Percentiles rank a stretch among this genome's conserved stretches.
phyloP scores from a whole-genome alignment of 2,113 vertebrate species.

The Dolichallabes microphthalmus region DNA sequence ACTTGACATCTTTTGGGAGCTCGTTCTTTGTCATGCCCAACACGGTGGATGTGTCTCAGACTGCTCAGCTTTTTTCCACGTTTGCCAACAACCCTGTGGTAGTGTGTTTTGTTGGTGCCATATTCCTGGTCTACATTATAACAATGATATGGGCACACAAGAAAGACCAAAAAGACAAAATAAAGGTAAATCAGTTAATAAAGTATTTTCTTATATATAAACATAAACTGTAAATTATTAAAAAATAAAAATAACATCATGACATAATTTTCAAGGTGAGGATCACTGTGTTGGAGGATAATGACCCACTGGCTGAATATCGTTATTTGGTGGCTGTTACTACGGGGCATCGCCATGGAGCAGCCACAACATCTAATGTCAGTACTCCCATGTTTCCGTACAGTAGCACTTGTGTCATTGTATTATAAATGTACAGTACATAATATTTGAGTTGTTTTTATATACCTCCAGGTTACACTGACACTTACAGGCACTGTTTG shows the following conservation, averaged over 20 bases:
- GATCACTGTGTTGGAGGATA: slow-evolving; percentile 86
- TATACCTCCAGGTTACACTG: slow-evolving; percentile 78
- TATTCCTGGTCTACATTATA: slow-evolving; percentile 81
- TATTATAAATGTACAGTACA: background rate
- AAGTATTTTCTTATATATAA: background rate
- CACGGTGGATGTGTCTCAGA: slow-evolving; percentile 78
- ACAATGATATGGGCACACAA: slow-evolving; percentile 85
- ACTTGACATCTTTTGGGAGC: slow-evolving; percentile 92
- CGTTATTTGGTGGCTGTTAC: slow-evolving; percentile 84
- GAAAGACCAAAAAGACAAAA: slow-evolving; percentile 85
- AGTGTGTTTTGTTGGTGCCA: slow-evolving; percentile 84
- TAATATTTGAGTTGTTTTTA: background rate
- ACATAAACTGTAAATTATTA: background rate
- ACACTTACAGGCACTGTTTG: slow-evolving; percentile 83
- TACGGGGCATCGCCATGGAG: slow-evolving; percentile 85
- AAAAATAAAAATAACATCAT: too few species aligned
- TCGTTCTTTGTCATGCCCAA: slow-evolving; percentile 91
- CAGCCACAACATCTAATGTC: slow-evolving; percentile 88
- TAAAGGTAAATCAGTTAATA: slow-evolving; percentile 73
- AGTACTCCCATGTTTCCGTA: slow-evolving; percentile 25
- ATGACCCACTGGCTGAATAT: slow-evolving; percentile 88
- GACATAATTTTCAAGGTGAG: slow-evolving; percentile 74
- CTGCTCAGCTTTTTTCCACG: slow-evolving; percentile 83
- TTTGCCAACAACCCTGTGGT: slow-evolving; percentile 89
- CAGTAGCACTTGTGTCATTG: background rate